Evolutionary conservation across 2,888 invertebrate genomes (phyloP), one percentile per base, ranked within the genome.

Genomic region (Lasioglossum morio): DNA sequence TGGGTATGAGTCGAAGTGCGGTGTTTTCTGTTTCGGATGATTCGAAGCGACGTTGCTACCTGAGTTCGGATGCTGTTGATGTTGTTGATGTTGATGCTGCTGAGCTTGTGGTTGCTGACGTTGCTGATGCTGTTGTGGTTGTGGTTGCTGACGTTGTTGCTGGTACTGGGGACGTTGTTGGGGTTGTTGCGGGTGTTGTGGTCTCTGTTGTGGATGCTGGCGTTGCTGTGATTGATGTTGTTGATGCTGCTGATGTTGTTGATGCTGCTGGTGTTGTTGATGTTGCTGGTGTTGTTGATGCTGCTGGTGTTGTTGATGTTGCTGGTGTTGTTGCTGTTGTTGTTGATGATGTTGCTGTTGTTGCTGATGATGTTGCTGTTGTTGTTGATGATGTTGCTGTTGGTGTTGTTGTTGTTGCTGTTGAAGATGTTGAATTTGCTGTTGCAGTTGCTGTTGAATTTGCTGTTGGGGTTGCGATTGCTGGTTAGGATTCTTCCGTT

Each of bases 121-220:
- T 46, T 83, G 93, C 72, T 86, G 89, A 19, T 88, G 90, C 12
- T 94, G 92, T 63, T 87, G 88, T 10, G 85, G 88, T n/a, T 93
- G 92, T 16, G 92, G 93, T 72, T 86, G 88, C 10, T 88, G 90
- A 12, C 94, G 92, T 66, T 87, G 88, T 10, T 86, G 88, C 14
- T 93, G 92, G 14, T 94, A 92, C 70, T 97, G 96, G 93, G 97
- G 97, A 16, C 73, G 74, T 2, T 72, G 87, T 91, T 98, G 87
- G 0, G 86, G 87, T 4, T 80, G 90, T 73, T 91, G 80, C 27
- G 27, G 27, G 63, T 92, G 93, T n/a, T 92, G 94, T 72, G 53
- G n/a, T 53, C 53, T 53, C n/a, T 95, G 94, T 46, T 92, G 94
- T 16, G 92, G 92, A 40, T 93, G 94, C 19, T 93, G 92, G 63